Base-by-base conservation (phyloP, 2,113 vertebrate genomes). In the Tylochromis polylepis region DNA sequence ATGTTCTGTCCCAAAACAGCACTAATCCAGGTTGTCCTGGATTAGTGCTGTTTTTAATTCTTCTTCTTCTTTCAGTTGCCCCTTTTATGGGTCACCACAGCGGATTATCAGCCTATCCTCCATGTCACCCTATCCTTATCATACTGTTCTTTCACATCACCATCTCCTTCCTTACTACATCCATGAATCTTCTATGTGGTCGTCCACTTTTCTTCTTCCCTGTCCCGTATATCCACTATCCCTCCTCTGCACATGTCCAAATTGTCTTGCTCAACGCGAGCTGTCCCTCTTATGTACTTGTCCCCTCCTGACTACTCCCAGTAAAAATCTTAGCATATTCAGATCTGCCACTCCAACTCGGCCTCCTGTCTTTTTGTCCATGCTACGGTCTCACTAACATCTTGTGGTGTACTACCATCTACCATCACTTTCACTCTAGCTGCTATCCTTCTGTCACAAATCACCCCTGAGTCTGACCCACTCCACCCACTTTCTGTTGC, bases 61-160 rank as follows among this genome's bases (percentile, higher is more conserved):
- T 46, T 46, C 67, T 14, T 14, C 41, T 20, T 49, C 67, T 72
- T 72, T 49, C 0, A 2, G 41, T 27, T 75, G 27, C 12, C 24
- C 41, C 3, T 18, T 20, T 75, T 20, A 29, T 1, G 0, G 3
- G 0, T 72, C 22, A 27, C 38, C 22, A 27, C 38, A 18, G 14
- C 0, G 1, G 15, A 18, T 72, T 11, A 27, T 72, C 22, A 18
- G 22, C 41, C 22, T 72, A 27, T 27, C 41, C 41, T 72, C 22
- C 22, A 72, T 72, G 22, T 72, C 67, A 72, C 22, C 14, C 67
- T 46, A 24, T 18, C 41, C 67, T 27, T 72, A 46, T 8, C 41
- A 46, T 72, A 46, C 22, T 72, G 22, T 46, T 72, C 22, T 46
- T 46, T 46, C 14, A 72, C 67, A 72, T 15, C 38, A 72, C 18